Conservation (phyloP, 1,140 invertebrate genomes). For the Philopotamus ludificatus region DNA sequence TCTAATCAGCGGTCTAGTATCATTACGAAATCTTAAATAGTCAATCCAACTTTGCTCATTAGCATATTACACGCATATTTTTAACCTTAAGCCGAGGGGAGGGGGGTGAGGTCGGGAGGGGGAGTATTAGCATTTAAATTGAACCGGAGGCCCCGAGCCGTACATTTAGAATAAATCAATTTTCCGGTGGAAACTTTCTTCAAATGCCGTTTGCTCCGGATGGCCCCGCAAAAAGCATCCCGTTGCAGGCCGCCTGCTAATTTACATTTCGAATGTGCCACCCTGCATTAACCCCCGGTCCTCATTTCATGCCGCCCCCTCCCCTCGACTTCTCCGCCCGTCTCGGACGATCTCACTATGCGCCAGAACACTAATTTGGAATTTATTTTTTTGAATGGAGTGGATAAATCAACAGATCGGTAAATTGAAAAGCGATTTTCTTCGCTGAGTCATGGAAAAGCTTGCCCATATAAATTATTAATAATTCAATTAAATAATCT, state of each 20-base stretch:
- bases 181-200: slow-evolving; percentile 26
- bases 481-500: no score
- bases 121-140: slow-evolving; percentile 26
- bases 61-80: slow-evolving; percentile 26
- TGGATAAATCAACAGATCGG: no score
- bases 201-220: not conserved
- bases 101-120: not conserved
- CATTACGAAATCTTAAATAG: slow-evolving; percentile 24
- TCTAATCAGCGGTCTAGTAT: slow-evolving; percentile 2
- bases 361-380: no score
- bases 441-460: no score
- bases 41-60: slow-evolving; percentile 23
- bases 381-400: no score
- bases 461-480: no score
- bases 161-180: slow-evolving; percentile 27
- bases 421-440: no score
- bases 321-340: no score
- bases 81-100: not conserved
- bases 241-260: not conserved
- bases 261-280: not conserved
- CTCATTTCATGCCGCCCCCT: not conserved
- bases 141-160: slow-evolving; percentile 7
- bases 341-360: no score
- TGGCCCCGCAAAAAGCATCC: not conserved
- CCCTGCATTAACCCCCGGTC: not conserved